Evolutionary conservation across 1,140 invertebrate species (phyloP).

Genomic region (Drosophila ambigua): DNA sequence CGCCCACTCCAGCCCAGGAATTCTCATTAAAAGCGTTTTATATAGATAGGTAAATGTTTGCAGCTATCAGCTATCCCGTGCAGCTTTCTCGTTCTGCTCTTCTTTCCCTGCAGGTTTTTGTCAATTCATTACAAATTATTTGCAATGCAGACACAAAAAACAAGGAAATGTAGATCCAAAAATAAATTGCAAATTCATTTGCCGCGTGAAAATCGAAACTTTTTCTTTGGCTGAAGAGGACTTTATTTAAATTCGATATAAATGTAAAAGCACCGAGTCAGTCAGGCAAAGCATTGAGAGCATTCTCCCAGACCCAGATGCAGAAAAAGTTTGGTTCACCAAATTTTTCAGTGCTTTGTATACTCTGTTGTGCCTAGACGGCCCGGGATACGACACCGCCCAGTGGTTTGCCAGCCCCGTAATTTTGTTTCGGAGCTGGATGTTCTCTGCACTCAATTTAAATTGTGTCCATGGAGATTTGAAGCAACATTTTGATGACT

Average conservation of each 20-base stretch:
- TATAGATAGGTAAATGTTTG: constrained; percentile 27
- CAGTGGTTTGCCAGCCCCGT: constrained; percentile 27
- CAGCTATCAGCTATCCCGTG: constrained; percentile 22
- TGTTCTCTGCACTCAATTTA: constrained; percentile 46
- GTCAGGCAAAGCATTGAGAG: constrained; percentile 45
- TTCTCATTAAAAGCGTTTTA: constrained; percentile 77
- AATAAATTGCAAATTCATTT: constrained; percentile 80
- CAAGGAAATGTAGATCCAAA: constrained; percentile 24
- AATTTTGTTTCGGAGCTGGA: constrained; percentile 5
- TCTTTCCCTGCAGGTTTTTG: constrained; percentile 55
- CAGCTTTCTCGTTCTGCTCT: too few species aligned
- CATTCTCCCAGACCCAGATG: constrained; percentile 12
- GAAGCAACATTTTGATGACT: constrained; percentile 12
- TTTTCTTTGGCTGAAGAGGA: constrained; percentile 33
- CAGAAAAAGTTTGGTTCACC: constrained; percentile 50
- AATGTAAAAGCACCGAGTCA: constrained; percentile 52
- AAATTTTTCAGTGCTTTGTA: constrained; percentile 28
- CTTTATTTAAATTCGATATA: constrained; percentile 65
- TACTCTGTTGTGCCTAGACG: constrained; percentile 25
- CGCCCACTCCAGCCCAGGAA: constrained; percentile 28
- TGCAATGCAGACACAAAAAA: constrained; percentile 33
- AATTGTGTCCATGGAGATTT: constrained; percentile 71
- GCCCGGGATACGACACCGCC: constrained; percentile 34
- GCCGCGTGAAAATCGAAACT: constrained; percentile 54
- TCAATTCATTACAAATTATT: constrained; percentile 79